Conservation (phyloP, 2,113 vertebrate species). For the Strigops habroptila region DNA sequence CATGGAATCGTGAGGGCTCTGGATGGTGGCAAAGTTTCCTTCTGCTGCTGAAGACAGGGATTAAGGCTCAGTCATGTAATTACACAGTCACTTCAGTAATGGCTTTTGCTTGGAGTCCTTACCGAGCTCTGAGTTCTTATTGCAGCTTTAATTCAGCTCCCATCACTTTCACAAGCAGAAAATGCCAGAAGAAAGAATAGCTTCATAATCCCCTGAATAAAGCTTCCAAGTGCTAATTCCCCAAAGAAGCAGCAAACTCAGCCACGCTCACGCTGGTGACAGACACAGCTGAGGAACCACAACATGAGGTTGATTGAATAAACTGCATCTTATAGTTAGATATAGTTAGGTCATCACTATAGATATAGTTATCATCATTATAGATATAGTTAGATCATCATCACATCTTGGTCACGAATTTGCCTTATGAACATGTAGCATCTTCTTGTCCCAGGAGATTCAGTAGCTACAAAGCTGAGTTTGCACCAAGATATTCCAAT, state of each 20-base stretch:
- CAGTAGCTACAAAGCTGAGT: accelerated
- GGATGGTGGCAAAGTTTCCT: not conserved
- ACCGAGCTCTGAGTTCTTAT: not conserved
- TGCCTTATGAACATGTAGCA: not conserved
- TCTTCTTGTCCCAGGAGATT: not conserved
- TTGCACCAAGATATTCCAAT: not conserved
- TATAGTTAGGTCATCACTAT: not conserved
- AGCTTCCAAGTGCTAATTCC: conserved; percentile 17
- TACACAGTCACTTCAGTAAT: not conserved
- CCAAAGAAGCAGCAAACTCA: not conserved
- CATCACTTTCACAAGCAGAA: not conserved
- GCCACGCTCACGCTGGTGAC: accelerated
- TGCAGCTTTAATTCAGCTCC: not conserved
- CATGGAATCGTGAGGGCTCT: not conserved
- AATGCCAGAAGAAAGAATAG: not conserved
- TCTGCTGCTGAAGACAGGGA: not conserved
- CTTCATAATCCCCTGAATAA: not conserved
- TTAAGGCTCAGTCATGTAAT: not conserved
- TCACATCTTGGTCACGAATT: not conserved
- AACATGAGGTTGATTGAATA: not conserved
- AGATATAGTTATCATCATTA: not conserved
- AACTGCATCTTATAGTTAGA: accelerated
- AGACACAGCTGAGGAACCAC: not conserved
- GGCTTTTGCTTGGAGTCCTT: conserved; percentile 4
- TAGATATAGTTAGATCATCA: not conserved